Percentiles rank a stretch among this genome's conserved stretches.
Conservation (phyloP, 2,888 invertebrate species). For the Petrolisthes manimaculis region DNA sequence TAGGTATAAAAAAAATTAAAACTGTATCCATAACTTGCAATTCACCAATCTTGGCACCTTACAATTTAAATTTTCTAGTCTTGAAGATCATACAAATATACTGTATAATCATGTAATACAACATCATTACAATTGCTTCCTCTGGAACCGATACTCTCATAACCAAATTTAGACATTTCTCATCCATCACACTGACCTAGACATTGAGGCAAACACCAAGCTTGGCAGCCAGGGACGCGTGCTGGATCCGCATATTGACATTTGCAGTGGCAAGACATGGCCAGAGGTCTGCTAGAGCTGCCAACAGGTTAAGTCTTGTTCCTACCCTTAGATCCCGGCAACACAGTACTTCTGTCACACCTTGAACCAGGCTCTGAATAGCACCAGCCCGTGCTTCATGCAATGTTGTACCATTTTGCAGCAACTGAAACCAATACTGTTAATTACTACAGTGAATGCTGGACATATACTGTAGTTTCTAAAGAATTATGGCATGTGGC, state of each 20-base stretch:
- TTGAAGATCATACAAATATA: too few species aligned
- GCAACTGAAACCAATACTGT: neutral
- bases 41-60: too few species aligned
- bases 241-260: slow-evolving; percentile 20
- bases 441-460: too few species aligned
- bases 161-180: too few species aligned
- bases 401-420: slow-evolving; percentile 30
- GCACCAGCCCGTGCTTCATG: slow-evolving; percentile 6
- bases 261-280: slow-evolving; percentile 3
- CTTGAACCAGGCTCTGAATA: slow-evolving; percentile 10
- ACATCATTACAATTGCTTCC: too few species aligned
- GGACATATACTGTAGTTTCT: too few species aligned
- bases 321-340: slow-evolving; percentile 10
- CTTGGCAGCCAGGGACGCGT: slow-evolving; percentile 30
- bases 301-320: slow-evolving; percentile 31
- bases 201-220: slow-evolving; percentile 26
- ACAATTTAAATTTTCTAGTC: too few species aligned
- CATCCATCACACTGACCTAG: neutral
- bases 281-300: slow-evolving; percentile 41
- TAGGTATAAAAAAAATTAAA: too few species aligned
- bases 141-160: too few species aligned
- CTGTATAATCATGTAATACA: too few species aligned
- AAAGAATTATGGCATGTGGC: too few species aligned
- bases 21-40: too few species aligned
- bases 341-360: slow-evolving; percentile 35